phyloP scores from a whole-genome alignment of 2,113 vertebrate genomes.

The Struthio camelus region DNA sequence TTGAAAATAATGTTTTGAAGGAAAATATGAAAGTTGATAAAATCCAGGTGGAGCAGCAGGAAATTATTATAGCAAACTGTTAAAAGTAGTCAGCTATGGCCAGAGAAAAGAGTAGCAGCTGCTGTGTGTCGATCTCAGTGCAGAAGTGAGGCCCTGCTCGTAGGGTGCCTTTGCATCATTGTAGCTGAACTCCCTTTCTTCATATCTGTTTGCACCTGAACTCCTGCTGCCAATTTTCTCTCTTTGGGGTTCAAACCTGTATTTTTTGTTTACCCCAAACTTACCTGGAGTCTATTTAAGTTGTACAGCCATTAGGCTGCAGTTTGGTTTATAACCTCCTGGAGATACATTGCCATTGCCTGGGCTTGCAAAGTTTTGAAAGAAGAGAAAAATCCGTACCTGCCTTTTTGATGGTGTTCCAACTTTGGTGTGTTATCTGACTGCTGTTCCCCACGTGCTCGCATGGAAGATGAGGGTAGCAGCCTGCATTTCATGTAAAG shows the following conservation, averaged over 20 bases:
- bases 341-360: background rate
- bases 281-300: background rate
- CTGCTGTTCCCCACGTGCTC: background rate
- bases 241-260: background rate
- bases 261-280: background rate
- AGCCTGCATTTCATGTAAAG: background rate
- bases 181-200: background rate
- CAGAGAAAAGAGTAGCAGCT: background rate
- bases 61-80: background rate
- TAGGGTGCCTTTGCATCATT: background rate
- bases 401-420: background rate
- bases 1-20: background rate
- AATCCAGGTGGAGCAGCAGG: background rate
- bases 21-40: background rate
- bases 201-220: background rate
- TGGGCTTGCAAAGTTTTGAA: background rate
- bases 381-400: background rate
- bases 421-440: background rate
- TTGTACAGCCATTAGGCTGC: background rate
- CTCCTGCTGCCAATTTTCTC: background rate
- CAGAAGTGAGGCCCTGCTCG: background rate
- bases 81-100: background rate
- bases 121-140: background rate
- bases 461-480: background rate
- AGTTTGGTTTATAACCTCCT: background rate